Evolutionary conservation across 2,113 vertebrate species (phyloP).

Genomic region (Opisthocomus hoazin): DNA sequence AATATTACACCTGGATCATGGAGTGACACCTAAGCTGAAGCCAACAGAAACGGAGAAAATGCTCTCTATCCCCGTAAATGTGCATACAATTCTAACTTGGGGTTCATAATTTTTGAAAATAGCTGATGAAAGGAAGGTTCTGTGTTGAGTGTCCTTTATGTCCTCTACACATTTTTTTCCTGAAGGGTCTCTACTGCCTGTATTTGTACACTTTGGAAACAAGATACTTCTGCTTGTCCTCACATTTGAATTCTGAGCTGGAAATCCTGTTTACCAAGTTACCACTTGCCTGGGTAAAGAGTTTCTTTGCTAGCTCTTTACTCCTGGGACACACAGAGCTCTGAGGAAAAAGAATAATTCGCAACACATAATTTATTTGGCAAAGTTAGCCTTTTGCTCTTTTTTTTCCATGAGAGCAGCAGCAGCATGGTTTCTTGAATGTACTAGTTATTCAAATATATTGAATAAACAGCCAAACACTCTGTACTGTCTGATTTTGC

Average conservation of each 20-base stretch:
- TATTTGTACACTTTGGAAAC: not conserved
- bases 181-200: not conserved
- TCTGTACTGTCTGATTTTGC: constrained; percentile 39
- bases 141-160: not conserved
- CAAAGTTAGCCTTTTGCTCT: constrained; percentile 21
- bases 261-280: constrained; percentile 24
- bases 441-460: constrained; percentile 29
- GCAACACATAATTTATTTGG: constrained; percentile 27
- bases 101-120: not conserved
- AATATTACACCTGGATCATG: not conserved
- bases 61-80: not conserved
- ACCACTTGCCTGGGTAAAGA: not conserved
- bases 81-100: not conserved
- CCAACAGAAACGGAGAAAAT: not conserved
- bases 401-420: not conserved
- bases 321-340: not conserved
- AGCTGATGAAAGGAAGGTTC: not conserved
- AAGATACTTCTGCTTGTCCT: not conserved
- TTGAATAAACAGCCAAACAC: constrained; percentile 12
- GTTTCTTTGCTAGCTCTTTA: constrained; percentile 8
- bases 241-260: not conserved
- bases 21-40: not conserved
- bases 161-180: not conserved
- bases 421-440: constrained; percentile 24
- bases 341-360: constrained; percentile 10